Conservation (phyloP, 2,888 invertebrate species). For the Eurytoma californica region DNA sequence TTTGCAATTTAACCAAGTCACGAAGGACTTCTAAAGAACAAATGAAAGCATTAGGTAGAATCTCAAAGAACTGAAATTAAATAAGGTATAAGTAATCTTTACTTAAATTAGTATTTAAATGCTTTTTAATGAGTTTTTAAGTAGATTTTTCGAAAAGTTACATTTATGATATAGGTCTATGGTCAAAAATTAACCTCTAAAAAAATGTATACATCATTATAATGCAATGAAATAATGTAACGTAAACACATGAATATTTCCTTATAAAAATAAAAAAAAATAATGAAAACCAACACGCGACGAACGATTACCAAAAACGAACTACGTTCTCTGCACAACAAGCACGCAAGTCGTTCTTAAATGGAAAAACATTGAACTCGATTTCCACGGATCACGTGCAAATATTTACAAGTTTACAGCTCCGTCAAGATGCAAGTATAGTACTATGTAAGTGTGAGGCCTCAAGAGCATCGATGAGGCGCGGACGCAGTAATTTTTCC, state of each 20-base stretch:
- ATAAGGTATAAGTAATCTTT: background rate
- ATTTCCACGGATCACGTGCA: conserved; percentile 9
- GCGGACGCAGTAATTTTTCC: too few species aligned
- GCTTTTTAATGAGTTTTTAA: background rate
- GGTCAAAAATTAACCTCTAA: too few species aligned
- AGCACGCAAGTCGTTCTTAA: background rate
- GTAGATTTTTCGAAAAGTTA: too few species aligned
- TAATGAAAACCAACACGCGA: too few species aligned
- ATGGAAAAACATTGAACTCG: conserved; percentile 7
- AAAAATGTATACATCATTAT: too few species aligned
- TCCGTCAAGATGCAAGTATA: too few species aligned
- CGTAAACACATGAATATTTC: too few species aligned
- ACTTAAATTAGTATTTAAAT: background rate
- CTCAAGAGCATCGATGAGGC: too few species aligned
- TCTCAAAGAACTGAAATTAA: background rate
- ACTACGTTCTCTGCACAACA: background rate
- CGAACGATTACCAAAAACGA: background rate
- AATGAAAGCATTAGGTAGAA: background rate
- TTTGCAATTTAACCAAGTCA: conserved; percentile 22
- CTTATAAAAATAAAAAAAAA: too few species aligned
- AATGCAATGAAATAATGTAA: too few species aligned
- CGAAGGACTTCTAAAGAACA: conserved; percentile 14
- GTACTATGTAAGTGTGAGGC: too few species aligned
- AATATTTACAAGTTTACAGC: conserved; percentile 22
- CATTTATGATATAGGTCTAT: too few species aligned